These are phyloP conservation scores for Tupiocoris notatus DNA, from an alignment of 2,888 invertebrate species.

Conservation along the genomic window DNA sequence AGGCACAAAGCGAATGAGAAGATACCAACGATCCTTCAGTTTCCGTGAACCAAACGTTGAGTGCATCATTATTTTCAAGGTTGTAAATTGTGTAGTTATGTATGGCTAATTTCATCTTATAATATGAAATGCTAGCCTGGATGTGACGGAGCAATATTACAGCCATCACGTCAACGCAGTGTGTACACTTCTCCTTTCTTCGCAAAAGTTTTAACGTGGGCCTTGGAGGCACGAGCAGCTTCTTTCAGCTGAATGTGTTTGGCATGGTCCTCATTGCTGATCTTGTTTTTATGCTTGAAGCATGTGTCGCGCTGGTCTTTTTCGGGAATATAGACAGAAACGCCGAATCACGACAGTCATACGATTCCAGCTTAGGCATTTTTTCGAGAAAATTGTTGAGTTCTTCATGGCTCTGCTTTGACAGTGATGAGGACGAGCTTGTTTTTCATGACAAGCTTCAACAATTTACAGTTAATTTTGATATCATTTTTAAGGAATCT, in stretches of 20 bases:
- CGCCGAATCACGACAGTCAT: background rate
- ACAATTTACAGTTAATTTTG: too few relatives aligned
- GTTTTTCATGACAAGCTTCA: too few relatives aligned
- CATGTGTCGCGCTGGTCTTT: conserved; percentile 41
- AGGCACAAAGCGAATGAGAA: conserved; percentile 18
- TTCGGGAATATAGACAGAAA: too few relatives aligned
- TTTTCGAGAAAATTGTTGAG: too few relatives aligned
- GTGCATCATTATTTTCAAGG: conserved; percentile 1
- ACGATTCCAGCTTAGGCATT: background rate
- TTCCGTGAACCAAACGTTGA: conserved; percentile 29
- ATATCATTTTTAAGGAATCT: too few relatives aligned
- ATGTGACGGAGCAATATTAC: conserved; percentile 18
- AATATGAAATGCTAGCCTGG: conserved; percentile 7
- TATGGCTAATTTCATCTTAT: conserved; percentile 18
- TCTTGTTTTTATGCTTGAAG: conserved; percentile 12
- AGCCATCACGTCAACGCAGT: conserved; percentile 35
- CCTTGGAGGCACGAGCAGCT: conserved; percentile 23
- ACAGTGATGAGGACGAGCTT: too few relatives aligned
- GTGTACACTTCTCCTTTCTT: conserved; percentile 1
- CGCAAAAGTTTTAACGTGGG: conserved; percentile 22
- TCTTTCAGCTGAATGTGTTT: conserved; percentile 12
- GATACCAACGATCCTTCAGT: conserved; percentile 1
- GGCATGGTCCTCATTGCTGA: conserved; percentile 18
- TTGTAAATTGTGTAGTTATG: conserved; percentile 34
- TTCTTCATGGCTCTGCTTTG: too few relatives aligned